A percentile compares a stretch with the other conserved stretches of the same genome.
Conservation (phyloP, 2,888 invertebrate genomes). For the Timandra comae region DNA sequence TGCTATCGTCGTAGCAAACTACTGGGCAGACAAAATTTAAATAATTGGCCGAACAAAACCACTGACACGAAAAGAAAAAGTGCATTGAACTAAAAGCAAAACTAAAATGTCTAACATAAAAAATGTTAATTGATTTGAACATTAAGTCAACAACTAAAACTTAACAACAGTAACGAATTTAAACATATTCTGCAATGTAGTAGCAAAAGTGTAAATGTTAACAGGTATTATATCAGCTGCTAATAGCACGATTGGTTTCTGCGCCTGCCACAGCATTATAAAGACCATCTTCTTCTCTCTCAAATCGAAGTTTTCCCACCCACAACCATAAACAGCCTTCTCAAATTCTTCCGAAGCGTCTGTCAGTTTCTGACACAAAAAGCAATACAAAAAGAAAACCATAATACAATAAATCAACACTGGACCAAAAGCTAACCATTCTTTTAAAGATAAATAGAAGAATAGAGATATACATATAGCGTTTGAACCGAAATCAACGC, state of each 20-base stretch:
- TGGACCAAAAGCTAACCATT: constrained; percentile 47
- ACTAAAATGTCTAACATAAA: no score
- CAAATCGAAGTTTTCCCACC: constrained; percentile 57
- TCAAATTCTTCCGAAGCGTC: constrained; percentile 53
- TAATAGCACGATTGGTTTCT: constrained; percentile 44
- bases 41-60: no score
- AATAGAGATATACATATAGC: constrained; percentile 51
- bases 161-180: constrained; percentile 60
- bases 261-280: constrained; percentile 47
- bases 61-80: no score
- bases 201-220: constrained; percentile 60
- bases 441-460: constrained; percentile 43
- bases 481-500: constrained; percentile 53
- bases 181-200: constrained; percentile 50
- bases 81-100: no score
- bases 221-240: constrained; percentile 62
- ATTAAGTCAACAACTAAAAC: constrained; percentile 5
- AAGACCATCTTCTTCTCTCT: constrained; percentile 45
- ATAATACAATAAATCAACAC: constrained; percentile 48
- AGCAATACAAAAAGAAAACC: constrained; percentile 59
- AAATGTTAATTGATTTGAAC: no score
- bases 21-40: no score
- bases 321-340: constrained; percentile 52
- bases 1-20: no score
- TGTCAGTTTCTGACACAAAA: constrained; percentile 50